A percentile compares a stretch with the other conserved stretches of the same genome.
phyloP scores from a whole-genome alignment of 2,113 vertebrate genomes.

The Mus pahari region DNA sequence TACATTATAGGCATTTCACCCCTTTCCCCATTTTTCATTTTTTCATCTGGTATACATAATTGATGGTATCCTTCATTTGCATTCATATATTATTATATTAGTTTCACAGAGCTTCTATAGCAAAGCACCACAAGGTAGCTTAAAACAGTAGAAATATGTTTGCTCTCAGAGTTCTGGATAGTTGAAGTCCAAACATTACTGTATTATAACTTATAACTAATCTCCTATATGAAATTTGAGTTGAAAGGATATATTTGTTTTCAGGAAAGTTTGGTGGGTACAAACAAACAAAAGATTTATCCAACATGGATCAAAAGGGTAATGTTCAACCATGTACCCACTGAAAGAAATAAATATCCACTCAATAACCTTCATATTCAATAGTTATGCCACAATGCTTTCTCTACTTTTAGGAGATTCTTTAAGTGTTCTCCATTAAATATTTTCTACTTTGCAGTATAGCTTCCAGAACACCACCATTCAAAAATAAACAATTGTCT shows the following conservation, averaged over 20 bases:
- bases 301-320: slow-evolving; percentile 25
- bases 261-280: slow-evolving; percentile 29
- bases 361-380: neutral
- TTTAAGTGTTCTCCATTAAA: slow-evolving; percentile 35
- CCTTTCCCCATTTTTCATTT: neutral
- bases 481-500: slow-evolving; percentile 86
- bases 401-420: slow-evolving; percentile 11
- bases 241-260: slow-evolving; percentile 16
- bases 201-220: slow-evolving; percentile 48
- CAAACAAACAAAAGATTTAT: slow-evolving; percentile 52
- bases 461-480: neutral
- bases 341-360: slow-evolving; percentile 7
- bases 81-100: neutral
- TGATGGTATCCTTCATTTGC: neutral
- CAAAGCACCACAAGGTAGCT: neutral
- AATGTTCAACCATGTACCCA: neutral
- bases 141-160: neutral
- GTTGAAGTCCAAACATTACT: slow-evolving; percentile 12
- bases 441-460: slow-evolving; percentile 1
- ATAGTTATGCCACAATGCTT: neutral
- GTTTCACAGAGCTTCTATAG: neutral
- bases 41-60: neutral
- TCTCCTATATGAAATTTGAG: neutral
- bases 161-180: neutral
- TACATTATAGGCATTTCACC: neutral